Percentiles rank a stretch among this genome's conserved stretches.
Evolutionary conservation across 2,888 invertebrate species (phyloP).

Genomic region (Zaprionus lineosus): DNA sequence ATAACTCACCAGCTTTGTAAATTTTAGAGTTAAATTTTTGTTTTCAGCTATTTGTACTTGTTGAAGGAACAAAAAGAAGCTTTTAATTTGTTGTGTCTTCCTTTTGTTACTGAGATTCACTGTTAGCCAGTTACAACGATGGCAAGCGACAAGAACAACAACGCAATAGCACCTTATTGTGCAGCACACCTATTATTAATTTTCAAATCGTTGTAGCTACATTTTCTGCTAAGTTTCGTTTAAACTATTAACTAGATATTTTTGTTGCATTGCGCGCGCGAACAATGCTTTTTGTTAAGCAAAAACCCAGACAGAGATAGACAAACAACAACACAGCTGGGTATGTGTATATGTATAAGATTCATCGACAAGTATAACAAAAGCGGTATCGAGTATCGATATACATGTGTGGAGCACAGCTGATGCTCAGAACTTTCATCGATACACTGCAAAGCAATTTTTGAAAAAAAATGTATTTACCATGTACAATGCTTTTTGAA

Average conservation of each 20-base stretch:
- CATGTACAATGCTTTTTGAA: too few species aligned
- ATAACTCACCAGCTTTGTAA: constrained; percentile 3
- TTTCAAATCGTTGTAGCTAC: constrained; percentile 36
- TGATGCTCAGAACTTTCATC: constrained; percentile 36
- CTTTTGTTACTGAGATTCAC: constrained; percentile 35
- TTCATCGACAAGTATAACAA: constrained; percentile 16
- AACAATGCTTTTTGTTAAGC: constrained; percentile 69
- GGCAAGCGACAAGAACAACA: constrained; percentile 22
- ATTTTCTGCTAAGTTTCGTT: constrained; percentile 45
- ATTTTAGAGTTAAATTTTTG: neutral
- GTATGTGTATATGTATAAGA: constrained; percentile 19
- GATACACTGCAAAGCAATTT: too few species aligned
- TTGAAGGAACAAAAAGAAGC: constrained; percentile 13
- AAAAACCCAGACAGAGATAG: constrained; percentile 61
- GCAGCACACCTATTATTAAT: constrained; percentile 41
- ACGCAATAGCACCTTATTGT: constrained; percentile 63
- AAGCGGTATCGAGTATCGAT: constrained; percentile 30
- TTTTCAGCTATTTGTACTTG: constrained; percentile 7
- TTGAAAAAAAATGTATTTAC: too few species aligned
- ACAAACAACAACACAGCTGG: constrained; percentile 68
- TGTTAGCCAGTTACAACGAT: constrained; percentile 31
- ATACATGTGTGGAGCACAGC: constrained; percentile 28
- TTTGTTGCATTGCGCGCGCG: constrained; percentile 68
- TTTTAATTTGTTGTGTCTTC: neutral
- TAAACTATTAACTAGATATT: constrained; percentile 43